These are phyloP conservation scores for Littorina saxatilis DNA, from an alignment of 1,140 invertebrate genomes.

Conservation along the genomic window DNA sequence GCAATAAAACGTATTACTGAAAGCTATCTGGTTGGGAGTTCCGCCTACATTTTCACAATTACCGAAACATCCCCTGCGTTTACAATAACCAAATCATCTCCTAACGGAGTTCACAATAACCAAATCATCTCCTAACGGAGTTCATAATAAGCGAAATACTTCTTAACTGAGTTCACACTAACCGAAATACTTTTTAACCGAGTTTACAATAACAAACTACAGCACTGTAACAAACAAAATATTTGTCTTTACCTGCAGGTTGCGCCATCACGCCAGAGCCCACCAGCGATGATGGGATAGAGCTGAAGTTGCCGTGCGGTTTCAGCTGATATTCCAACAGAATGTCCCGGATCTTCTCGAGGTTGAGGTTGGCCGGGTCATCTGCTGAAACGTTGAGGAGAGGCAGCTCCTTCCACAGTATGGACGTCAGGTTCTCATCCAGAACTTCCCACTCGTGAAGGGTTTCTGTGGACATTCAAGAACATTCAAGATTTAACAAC, in stretches of 20 bases:
- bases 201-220: no score
- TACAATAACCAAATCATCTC: no score
- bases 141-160: no score
- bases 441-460: constrained; percentile 58
- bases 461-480: constrained; percentile 58
- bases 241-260: not conserved
- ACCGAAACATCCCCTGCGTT: no score
- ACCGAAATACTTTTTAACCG: no score
- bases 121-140: no score
- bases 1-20: no score
- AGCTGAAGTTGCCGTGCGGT: not conserved
- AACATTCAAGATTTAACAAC: not conserved
- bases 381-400: constrained; percentile 54
- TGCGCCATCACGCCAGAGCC: not conserved
- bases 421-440: constrained; percentile 57
- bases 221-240: no score
- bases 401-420: constrained; percentile 54
- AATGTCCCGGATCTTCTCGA: constrained; percentile 33
- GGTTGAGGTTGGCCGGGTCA: constrained; percentile 48
- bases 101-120: no score
- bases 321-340: not conserved
- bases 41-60: no score
- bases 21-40: no score
- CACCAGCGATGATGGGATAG: not conserved
- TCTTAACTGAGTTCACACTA: no score